These are phyloP conservation scores for Passer montanus DNA, from an alignment of 2,113 vertebrate genomes.

Conservation along the genomic window DNA sequence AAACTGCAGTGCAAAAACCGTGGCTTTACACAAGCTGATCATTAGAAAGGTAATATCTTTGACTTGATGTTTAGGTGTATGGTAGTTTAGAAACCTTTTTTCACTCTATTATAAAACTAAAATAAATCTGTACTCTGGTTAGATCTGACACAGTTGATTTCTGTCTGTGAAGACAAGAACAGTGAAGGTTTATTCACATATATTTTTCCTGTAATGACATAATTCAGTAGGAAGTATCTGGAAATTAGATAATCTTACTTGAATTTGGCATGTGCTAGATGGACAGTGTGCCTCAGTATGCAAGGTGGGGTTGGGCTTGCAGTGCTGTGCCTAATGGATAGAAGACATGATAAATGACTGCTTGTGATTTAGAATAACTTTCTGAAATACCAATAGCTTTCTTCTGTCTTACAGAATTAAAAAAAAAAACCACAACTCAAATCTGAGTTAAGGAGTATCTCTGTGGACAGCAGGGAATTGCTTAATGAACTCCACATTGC, in stretches of 20 bases:
- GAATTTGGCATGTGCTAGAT: background rate
- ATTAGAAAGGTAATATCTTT: background rate
- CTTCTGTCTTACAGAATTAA: background rate
- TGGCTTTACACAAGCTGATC: background rate
- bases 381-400: background rate
- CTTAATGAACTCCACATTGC: background rate
- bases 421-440: background rate
- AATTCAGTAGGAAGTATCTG: background rate
- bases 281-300: background rate
- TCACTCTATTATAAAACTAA: background rate
- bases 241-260: background rate
- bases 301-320: background rate
- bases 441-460: background rate
- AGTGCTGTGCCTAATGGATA: background rate
- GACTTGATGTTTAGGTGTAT: background rate
- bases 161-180: background rate
- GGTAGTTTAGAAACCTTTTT: background rate
- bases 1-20: background rate
- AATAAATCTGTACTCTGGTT: background rate
- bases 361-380: background rate
- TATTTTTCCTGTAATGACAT: background rate
- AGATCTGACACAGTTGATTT: background rate
- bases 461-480: background rate
- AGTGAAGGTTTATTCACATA: background rate
- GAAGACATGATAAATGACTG: background rate